Base-by-base conservation (phyloP, 2,797 vertebrate species). In the Pseudochromis fuscus region DNA sequence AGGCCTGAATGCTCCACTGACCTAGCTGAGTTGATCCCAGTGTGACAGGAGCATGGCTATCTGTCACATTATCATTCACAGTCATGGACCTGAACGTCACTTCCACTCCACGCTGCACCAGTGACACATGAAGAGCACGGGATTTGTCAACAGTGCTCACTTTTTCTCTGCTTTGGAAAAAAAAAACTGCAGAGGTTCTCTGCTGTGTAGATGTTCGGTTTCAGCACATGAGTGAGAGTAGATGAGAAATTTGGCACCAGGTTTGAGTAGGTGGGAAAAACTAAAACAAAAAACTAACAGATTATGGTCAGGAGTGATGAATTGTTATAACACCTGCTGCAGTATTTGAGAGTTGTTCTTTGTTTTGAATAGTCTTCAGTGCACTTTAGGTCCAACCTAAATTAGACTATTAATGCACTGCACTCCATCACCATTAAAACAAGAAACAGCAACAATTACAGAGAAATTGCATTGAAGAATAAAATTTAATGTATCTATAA, bases 41-140 rank as follows among this genome's bases (percentile, higher is more conserved):
- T 76, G 63, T 86, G 91, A 89, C 87, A 82, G 88, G 73, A 86
- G 77, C 82, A 85, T 33, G 18, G 50, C 78, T 88, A 77, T 83
- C 87, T 87, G 86, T 91, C 89, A 88, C 80, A 89, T 87, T 89
- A 85, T 83, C 67, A 88, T 86, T 87, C 73, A 71, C 60, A 84
- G 72, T 70, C 79, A 77, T 78, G 67, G 62, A 79, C 71, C 72
- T 67, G 72, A 67, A 84, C 58, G 85, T 79, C 85, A 81, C 72
- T 67, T 76, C 76, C 45, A 67, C 72, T 77, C 58, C 19, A 53
- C 73, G 28, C 65, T 6, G 30, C 7, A 1, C 48, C 48, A 16
- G 19, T 59, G 79, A 71, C 76, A 73, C 62, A 51, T 13, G 42
- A 57, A 58, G 55, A 81, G 25, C 57, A 6, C 52, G 13, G 59